A percentile compares a stretch with the other conserved stretches of the same genome.
These are phyloP conservation scores for Diglossa cyanea DNA, from an alignment of 2,797 vertebrate genomes.

Conservation along the genomic window DNA sequence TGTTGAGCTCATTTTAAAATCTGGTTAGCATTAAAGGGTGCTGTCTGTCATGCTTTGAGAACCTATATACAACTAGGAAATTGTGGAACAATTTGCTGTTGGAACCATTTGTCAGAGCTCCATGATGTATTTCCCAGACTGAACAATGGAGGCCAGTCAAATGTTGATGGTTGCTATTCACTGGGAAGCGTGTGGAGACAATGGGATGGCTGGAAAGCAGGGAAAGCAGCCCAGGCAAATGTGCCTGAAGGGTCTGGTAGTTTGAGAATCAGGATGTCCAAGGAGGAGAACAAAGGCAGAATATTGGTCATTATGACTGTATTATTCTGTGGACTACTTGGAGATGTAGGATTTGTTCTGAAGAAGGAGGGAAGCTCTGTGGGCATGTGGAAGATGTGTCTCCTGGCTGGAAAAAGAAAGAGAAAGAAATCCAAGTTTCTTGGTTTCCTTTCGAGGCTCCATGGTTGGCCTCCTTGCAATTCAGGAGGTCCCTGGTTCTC, in stretches of 20 bases:
- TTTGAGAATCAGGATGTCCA: background rate
- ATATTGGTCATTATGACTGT: constrained; percentile 9
- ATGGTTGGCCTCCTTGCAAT: background rate
- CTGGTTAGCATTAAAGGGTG: constrained; percentile 43
- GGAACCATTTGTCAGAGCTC: constrained; percentile 31
- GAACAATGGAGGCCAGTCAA: constrained; percentile 44
- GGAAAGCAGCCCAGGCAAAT: constrained; percentile 7
- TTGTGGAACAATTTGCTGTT: constrained; percentile 1
- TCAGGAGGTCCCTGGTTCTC: background rate
- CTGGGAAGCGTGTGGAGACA: constrained; percentile 16
- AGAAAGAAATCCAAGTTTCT: background rate
- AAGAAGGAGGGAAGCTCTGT: background rate
- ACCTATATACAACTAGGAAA: constrained; percentile 6
- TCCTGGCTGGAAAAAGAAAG: background rate
- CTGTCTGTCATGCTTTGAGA: constrained; percentile 20
- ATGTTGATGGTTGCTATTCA: constrained; percentile 34
- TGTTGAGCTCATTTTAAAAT: constrained; percentile 12
- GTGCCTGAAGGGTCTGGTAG: constrained; percentile 19
- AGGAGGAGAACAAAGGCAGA: constrained; percentile 31
- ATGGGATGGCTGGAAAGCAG: constrained; percentile 12
- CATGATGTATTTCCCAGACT: constrained; percentile 12
- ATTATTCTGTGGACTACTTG: background rate
- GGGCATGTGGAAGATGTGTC: background rate
- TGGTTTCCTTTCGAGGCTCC: background rate
- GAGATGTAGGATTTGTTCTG: background rate